Base-by-base conservation (phyloP, 2,888 invertebrate genomes). In the Hylaea fasciaria region DNA sequence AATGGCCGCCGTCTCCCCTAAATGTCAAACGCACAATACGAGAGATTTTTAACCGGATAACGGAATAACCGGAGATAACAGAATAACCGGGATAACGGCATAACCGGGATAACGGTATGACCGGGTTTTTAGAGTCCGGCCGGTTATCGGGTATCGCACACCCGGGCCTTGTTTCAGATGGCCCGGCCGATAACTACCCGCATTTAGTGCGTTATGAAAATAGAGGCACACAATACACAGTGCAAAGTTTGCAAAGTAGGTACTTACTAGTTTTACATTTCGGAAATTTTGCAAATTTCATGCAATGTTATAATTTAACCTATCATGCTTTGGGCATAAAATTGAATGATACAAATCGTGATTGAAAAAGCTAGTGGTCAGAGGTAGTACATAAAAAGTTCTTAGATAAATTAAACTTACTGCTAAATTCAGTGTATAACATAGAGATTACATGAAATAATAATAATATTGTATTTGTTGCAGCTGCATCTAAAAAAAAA, bases 1-100 rank as follows among this genome's bases (percentile, higher is more conserved):
- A 64, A 58, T 41, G 12, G 39, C 44, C 39, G 17, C 47, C 49
- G 14, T 53, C 43, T 61, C 46, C 54, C 59, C 64, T 62, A 62
- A 69, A 67, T 54, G 69, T 62, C 69, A 69, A 67, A 69, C 60
- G 64, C 69, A 69, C 65, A 62, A 61, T 65, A 49, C 56, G 53
- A 64, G 57, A 64, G 65, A 65, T 69, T 64, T 62, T 62, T 59
- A 64, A 47, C 44, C 11, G 51, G 32, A 32, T 32, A 32, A 32
- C 32, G n/a, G 60, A 49, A 51, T 55, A 64, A 51, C 41, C 8
- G 41, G 52, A n/a, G 52, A 51, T 55, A 55, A 49, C 45, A 40
- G 50, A 41, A 52, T 52, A 40, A n/a, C 54, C 55, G 35, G 60
- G 49, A 51, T 55, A 62, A 43, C 45, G 46, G 50, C 28, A 52